Conservation (phyloP, 2,113 vertebrate species). For the Uropsilus gracilis region DNA sequence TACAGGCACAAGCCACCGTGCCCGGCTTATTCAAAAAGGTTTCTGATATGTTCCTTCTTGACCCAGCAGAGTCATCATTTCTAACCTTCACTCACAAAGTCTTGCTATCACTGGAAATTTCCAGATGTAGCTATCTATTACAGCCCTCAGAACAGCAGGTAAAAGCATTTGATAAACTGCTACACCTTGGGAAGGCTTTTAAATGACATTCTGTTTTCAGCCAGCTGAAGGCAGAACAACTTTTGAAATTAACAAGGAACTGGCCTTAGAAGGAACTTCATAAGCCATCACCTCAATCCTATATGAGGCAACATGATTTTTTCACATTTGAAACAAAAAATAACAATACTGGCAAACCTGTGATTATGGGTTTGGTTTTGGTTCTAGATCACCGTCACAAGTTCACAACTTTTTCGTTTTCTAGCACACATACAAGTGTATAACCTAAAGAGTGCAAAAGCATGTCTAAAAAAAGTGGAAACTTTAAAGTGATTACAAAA, state of each 20-base stretch:
- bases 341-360: background rate
- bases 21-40: background rate
- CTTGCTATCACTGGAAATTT: background rate
- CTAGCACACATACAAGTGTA: too few relatives aligned
- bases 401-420: too few relatives aligned
- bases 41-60: background rate
- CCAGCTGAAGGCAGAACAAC: conserved; percentile 22
- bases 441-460: too few relatives aligned
- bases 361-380: too few relatives aligned
- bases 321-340: conserved; percentile 53
- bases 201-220: background rate
- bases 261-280: conserved; percentile 4
- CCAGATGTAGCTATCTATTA: background rate
- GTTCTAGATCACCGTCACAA: too few relatives aligned
- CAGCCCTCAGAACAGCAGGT: conserved; percentile 13
- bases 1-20: too few relatives aligned
- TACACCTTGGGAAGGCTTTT: conserved; percentile 32
- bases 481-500: too few relatives aligned
- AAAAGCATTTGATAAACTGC: conserved; percentile 3
- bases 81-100: background rate
- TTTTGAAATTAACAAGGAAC: conserved; percentile 46
- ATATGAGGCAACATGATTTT: background rate
- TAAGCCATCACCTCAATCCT: conserved; percentile 8
- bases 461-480: too few relatives aligned
- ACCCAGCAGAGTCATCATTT: background rate